These are phyloP conservation scores for Diglossa brunneiventris DNA, from an alignment of 2,113 vertebrate species.

Conservation along the genomic window DNA sequence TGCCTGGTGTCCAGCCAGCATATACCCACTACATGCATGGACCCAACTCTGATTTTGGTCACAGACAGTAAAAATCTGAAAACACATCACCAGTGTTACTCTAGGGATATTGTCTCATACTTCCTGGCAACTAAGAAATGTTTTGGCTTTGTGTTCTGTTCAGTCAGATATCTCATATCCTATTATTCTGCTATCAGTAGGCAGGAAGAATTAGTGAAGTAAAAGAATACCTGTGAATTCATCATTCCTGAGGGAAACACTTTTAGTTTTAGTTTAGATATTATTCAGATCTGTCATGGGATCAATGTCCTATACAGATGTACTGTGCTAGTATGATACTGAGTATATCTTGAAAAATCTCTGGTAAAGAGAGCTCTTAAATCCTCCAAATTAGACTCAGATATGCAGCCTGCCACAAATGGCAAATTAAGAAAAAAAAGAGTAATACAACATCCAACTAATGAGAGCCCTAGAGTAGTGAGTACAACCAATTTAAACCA, in stretches of 20 bases:
- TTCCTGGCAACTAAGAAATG: neutral
- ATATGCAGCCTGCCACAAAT: neutral
- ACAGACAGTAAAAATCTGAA: neutral
- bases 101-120: neutral
- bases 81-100: neutral
- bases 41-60: neutral
- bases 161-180: neutral
- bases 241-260: neutral
- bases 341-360: neutral
- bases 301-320: neutral
- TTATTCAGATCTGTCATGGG: neutral
- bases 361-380: neutral
- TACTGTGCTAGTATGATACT: neutral
- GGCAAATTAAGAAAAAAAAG: slow-evolving; percentile 36
- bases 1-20: neutral
- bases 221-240: neutral
- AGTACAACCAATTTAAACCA: slow-evolving; percentile 19
- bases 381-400: neutral
- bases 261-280: neutral
- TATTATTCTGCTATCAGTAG: neutral
- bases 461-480: slow-evolving; percentile 16
- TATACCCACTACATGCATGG: neutral
- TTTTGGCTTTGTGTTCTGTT: neutral
- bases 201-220: neutral
- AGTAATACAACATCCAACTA: neutral